Conservation (phyloP, 1,140 invertebrate species). For the Babylonia areolata region DNA sequence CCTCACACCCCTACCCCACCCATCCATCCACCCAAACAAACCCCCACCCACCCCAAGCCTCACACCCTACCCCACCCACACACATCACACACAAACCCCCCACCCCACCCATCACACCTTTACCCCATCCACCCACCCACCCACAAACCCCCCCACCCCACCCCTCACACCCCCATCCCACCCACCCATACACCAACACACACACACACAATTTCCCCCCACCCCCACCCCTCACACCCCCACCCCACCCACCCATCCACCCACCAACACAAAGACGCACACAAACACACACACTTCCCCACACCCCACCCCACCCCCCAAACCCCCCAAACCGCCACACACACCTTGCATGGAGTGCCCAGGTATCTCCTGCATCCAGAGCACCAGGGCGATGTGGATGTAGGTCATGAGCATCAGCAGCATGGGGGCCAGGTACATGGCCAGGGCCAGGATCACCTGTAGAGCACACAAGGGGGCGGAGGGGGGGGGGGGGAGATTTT, state of each 20-base stretch:
- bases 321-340: neutral
- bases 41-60: too few relatives aligned
- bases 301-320: neutral
- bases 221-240: too few relatives aligned
- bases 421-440: conserved; percentile 87
- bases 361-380: conserved; percentile 88
- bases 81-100: too few relatives aligned
- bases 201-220: neutral
- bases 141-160: too few relatives aligned
- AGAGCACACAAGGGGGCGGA: too few relatives aligned
- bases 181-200: neutral
- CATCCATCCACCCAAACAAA: too few relatives aligned
- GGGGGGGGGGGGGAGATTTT: too few relatives aligned
- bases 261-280: too few relatives aligned
- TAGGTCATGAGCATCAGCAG: conserved; percentile 90
- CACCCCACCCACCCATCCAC: neutral
- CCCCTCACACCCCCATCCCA: neutral
- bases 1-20: too few relatives aligned
- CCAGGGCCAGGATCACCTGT: conserved; percentile 80
- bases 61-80: too few relatives aligned
- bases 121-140: neutral
- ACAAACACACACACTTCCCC: neutral
- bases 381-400: conserved; percentile 86
- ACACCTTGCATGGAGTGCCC: conserved; percentile 72
- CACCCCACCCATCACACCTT: too few relatives aligned